These are phyloP conservation scores for Lynx canadensis DNA, from an alignment of 2,113 vertebrate species.

Conservation along the genomic window DNA sequence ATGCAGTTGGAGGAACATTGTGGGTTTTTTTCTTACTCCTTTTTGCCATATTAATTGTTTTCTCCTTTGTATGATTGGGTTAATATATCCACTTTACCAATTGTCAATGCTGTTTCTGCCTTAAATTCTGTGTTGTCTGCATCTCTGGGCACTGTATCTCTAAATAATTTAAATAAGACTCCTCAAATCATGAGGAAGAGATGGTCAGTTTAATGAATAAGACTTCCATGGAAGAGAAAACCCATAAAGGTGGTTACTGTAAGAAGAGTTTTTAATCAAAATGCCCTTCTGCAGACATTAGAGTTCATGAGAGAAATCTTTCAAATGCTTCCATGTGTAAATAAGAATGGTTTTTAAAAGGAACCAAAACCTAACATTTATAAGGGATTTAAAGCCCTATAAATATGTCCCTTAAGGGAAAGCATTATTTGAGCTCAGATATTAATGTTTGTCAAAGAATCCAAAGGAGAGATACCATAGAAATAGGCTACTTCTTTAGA, in stretches of 20 bases:
- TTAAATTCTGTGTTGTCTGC: background rate
- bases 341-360: constrained; percentile 28
- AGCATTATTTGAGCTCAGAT: constrained; percentile 51
- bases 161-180: background rate
- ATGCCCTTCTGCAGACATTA: background rate
- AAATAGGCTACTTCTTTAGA: background rate
- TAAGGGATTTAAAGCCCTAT: constrained; percentile 13
- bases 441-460: constrained; percentile 56
- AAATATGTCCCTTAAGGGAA: background rate
- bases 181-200: background rate
- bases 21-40: background rate
- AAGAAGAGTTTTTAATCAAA: constrained; percentile 4
- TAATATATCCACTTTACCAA: background rate
- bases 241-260: background rate
- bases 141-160: background rate
- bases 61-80: background rate
- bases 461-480: background rate
- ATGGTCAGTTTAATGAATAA: background rate
- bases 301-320: background rate
- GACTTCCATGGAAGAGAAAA: background rate
- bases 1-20: background rate
- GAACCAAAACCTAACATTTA: background rate
- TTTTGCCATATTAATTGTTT: background rate
- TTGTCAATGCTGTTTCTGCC: background rate
- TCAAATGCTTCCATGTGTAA: background rate